Evolutionary conservation across 2,888 invertebrate species (phyloP).

Genomic region (Xestia c-nigrum): DNA sequence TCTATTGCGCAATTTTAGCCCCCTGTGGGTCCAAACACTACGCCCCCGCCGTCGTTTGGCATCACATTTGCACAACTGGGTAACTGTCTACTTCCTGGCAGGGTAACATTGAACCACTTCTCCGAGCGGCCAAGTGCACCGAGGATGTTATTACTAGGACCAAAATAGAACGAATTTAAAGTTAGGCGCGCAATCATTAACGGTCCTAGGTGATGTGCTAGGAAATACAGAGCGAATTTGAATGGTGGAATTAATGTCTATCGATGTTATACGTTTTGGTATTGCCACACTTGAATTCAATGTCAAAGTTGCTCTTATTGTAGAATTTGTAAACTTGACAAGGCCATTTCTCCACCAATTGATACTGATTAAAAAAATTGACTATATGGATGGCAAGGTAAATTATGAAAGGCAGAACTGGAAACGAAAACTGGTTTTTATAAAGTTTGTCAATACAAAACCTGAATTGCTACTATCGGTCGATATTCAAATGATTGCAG

Average conservation of each 20-base stretch:
- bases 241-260: background rate
- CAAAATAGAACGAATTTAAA: constrained; percentile 81
- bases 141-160: constrained; percentile 82
- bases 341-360: background rate
- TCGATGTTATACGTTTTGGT: background rate
- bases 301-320: background rate
- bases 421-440: constrained; percentile 17
- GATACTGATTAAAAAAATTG: background rate
- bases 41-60: constrained; percentile 62
- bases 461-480: background rate
- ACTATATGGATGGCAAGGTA: background rate
- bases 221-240: background rate
- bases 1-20: constrained; percentile 53
- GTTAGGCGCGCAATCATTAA: constrained; percentile 35
- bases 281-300: background rate
- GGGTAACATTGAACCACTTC: constrained; percentile 89
- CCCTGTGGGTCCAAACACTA: constrained; percentile 61
- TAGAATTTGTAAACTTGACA: too few relatives aligned
- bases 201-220: background rate
- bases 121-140: constrained; percentile 87
- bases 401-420: constrained; percentile 10
- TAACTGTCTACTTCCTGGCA: constrained; percentile 85
- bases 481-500: background rate
- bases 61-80: constrained; percentile 86
- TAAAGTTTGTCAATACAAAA: constrained; percentile 10